Base-by-base conservation (phyloP, 2,113 vertebrate genomes). In the Leptobrachium leishanense region DNA sequence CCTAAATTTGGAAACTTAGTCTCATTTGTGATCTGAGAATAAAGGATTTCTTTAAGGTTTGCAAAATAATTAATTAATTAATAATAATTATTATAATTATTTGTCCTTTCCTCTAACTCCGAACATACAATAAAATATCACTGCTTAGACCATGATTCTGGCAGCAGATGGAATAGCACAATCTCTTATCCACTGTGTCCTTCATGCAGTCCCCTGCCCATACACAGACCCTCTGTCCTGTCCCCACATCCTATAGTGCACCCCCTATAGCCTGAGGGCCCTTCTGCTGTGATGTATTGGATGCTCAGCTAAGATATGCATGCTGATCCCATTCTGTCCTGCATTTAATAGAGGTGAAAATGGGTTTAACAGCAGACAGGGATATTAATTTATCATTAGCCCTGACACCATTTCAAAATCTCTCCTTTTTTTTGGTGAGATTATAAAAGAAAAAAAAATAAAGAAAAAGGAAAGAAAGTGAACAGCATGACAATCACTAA, bases 271-370 rank as follows among this genome's bases (percentile, higher is more conserved):
- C 92, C 94, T 83, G 79, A 75, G 88, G 94, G 93, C 86, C 40
- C 90, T 90, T 85, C 92, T 92, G 92, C 87, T 86, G 84, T 89
- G 89, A 91, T 88, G 86, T 93, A 95, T 94, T 91, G 88, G 87
- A 91, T 86, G 92, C 91, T 90, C 85, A 82, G 87, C 91, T 92
- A 90, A 93, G 92, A 94, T 91, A 91, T 91, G 89, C 95, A 85
- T 82, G 85, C 92, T 76, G 88, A 84, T 88, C 88, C 93, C 93
- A 93, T 90, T 90, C 87, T 92, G 89, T 74, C 88, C 88, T 83
- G 87, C 84, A 87, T 88, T 69, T 94, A 91, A 94, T 93, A 89
- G 91, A 89, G 84, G 86, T 89, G 90, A 90, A 94, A 94, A 94
- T 93, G 91, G 93, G 89, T 91, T 92, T 91, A 88, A 91, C 89